Evolutionary conservation across 1,140 invertebrate species (phyloP).

Genomic region (Epicauta chinensis): DNA sequence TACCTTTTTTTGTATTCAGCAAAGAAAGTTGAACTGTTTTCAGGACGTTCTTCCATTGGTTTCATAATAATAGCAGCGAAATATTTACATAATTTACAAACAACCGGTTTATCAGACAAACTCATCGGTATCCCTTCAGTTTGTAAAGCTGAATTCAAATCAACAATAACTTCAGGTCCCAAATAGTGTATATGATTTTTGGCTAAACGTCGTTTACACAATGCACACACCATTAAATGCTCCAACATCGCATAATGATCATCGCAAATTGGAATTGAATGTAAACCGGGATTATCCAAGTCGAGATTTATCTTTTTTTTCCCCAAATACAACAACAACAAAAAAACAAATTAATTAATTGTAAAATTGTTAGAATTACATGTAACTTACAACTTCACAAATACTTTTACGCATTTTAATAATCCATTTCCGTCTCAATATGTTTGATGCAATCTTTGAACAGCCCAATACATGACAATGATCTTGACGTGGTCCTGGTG

Average conservation of each 20-base stretch:
- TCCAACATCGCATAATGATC: slow-evolving; percentile 58
- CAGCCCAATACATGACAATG: slow-evolving; percentile 59
- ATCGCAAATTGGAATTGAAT: slow-evolving; percentile 57
- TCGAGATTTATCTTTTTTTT: slow-evolving; percentile 50
- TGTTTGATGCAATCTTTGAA: slow-evolving; percentile 55
- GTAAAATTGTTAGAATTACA: no score
- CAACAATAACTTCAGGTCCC: slow-evolving; percentile 50
- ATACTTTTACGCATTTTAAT: slow-evolving; percentile 64
- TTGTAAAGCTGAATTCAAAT: slow-evolving; percentile 58
- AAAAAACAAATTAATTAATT: neutral
- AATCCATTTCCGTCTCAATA: slow-evolving; percentile 70
- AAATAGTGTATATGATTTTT: slow-evolving; percentile 64
- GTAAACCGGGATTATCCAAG: slow-evolving; percentile 51
- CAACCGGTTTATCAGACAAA: slow-evolving; percentile 52
- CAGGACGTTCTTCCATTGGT: slow-evolving; percentile 46
- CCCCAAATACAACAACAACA: neutral
- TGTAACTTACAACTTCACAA: slow-evolving; percentile 58
- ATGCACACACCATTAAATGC: slow-evolving; percentile 63
- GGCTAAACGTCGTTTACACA: slow-evolving; percentile 65
- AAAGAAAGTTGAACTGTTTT: slow-evolving; percentile 54
- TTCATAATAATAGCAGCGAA: slow-evolving; percentile 66
- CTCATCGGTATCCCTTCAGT: slow-evolving; percentile 62
- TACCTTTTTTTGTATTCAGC: slow-evolving; percentile 58
- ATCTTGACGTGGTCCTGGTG: slow-evolving; percentile 41
- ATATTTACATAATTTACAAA: slow-evolving; percentile 74